phyloP scores from a whole-genome alignment of 1,140 invertebrate genomes.

The Dinoponera quadriceps region DNA sequence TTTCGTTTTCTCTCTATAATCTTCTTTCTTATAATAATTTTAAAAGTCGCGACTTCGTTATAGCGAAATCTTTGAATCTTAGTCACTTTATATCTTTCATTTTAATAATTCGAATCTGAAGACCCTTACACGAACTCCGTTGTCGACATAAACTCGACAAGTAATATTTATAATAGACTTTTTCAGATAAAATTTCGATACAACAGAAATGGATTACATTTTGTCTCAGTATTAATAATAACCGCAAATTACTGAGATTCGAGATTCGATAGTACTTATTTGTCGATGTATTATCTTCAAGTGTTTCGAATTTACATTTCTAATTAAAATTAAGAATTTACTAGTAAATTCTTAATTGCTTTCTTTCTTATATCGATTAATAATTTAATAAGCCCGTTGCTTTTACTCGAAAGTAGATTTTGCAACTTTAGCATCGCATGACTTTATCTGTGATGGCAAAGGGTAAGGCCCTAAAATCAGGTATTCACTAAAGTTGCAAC shows the following conservation, averaged over 20 bases:
- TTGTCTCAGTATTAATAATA: constrained; percentile 16
- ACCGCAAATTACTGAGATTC: not conserved
- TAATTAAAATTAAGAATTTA: constrained; percentile 16
- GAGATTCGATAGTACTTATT: not conserved
- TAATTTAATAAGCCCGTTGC: not conserved
- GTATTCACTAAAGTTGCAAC: constrained; percentile 15
- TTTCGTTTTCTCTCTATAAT: constrained; percentile 45
- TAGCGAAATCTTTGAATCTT: constrained; percentile 53
- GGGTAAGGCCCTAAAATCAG: not conserved
- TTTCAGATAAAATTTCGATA: constrained; percentile 24
- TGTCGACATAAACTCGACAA: constrained; percentile 6
- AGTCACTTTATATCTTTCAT: constrained; percentile 49
- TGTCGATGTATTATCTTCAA: not conserved
- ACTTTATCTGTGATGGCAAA: constrained; percentile 17
- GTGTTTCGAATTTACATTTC: not conserved
- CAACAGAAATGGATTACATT: constrained; percentile 21
- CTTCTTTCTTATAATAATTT: constrained; percentile 41
- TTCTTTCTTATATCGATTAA: not conserved
- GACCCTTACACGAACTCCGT: not conserved
- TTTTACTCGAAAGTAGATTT: constrained; percentile 3
- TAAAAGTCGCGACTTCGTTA: constrained; percentile 16
- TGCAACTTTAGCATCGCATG: constrained; percentile 25
- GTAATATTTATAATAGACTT: constrained; percentile 21
- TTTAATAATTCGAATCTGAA: constrained; percentile 40
- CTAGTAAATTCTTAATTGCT: not conserved